Evolutionary conservation across 2,888 invertebrate species (phyloP), one percentile per base, ranked within the genome.

Genomic region (Eupithecia subumbrata): DNA sequence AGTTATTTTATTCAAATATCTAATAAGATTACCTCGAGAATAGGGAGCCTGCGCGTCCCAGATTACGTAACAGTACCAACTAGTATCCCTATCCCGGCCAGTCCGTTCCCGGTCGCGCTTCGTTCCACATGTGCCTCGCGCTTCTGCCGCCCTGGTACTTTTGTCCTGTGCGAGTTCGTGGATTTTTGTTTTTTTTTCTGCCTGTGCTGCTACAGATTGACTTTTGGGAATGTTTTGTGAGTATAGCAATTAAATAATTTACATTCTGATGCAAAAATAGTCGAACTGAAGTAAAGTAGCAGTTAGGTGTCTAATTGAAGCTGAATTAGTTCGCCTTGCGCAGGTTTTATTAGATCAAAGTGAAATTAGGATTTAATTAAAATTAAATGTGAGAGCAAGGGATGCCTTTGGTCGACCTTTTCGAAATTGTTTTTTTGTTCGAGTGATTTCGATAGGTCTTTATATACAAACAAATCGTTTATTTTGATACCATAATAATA

Each of bases 81-180:
- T n/a, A n/a, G 66, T 37, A 37, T 64, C 64, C 66, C 66, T 63
- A 69, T 75, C 74, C 76, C 71, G 52, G 34, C 78, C 81, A 81
- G 81, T 81, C 67, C 52, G 74, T 56, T 77, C 80, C 80, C 83
- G 84, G 80, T 85, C 80, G 83, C 80, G 79, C 34, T 75, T 76
- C 80, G 76, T 71, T 76, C n/a, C 81, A 71, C 79, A 78, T 76
- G 81, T 71, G 73, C 76, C 72, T 68, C 11, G 63, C 68, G 63
- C 40, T 69, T 66, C 73, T 71, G 70, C 48, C 11, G n/a, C 72
- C 78, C 72, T 74, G 45, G 63, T 67, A 52, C 30, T 69, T 78
- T 81, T 80, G 76, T 81, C 80, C 82, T 83, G 82, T 83, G 82
- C 79, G 75, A 71, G 75, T 81, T 83, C 69, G 67, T 76, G 77